phyloP scores from a whole-genome alignment of 2,797 vertebrate species.

The Arremon aurantiirostris region DNA sequence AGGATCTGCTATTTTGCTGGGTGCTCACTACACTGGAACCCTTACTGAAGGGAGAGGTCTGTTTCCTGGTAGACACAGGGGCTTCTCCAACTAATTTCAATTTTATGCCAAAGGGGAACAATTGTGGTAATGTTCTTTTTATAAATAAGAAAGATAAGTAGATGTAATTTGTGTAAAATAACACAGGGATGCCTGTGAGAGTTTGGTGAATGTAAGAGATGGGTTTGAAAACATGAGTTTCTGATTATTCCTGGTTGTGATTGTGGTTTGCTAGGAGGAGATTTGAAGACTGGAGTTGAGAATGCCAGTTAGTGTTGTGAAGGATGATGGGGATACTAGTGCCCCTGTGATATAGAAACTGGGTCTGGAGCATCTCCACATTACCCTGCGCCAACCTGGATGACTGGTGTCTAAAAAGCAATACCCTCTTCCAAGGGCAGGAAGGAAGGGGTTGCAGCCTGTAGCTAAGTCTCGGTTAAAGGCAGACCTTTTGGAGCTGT shows the following conservation, averaged over 20 bases:
- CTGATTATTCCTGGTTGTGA: background rate
- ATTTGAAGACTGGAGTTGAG: background rate
- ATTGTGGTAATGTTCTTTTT: background rate
- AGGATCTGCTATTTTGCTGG: background rate
- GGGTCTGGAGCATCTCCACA: background rate
- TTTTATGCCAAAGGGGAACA: background rate
- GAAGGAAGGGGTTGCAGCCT: background rate
- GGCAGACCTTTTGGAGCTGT: background rate
- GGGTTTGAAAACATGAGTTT: background rate
- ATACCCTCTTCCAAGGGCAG: background rate
- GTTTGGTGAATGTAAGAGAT: background rate
- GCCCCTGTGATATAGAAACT: background rate
- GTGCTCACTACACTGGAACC: background rate
- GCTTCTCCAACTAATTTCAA: background rate
- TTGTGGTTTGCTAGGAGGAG: background rate
- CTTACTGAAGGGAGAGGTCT: background rate
- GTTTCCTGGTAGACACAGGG: background rate
- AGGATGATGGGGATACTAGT: no score
- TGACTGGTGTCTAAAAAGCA: background rate
- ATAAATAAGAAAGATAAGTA: background rate
- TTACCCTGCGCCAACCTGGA: background rate
- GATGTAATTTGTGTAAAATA: background rate
- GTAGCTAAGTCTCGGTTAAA: background rate
- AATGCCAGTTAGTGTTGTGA: background rate
- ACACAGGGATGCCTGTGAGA: background rate